Percentiles rank a stretch among this genome's conserved stretches.
These are phyloP conservation scores for Aix galericulata DNA, from an alignment of 2,113 vertebrate species.

Conservation along the genomic window DNA sequence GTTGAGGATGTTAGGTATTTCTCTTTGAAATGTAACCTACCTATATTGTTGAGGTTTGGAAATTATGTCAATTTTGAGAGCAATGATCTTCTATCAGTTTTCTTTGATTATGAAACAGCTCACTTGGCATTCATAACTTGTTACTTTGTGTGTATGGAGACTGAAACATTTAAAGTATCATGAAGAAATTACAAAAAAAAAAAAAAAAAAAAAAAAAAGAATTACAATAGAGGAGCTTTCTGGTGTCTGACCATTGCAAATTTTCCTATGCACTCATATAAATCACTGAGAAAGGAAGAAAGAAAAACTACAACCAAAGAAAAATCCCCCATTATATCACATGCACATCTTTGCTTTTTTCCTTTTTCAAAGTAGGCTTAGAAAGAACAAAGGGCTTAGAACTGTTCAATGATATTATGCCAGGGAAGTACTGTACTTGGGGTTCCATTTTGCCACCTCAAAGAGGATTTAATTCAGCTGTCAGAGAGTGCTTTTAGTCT, in stretches of 20 bases:
- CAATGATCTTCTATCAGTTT: neutral
- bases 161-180: slow-evolving; percentile 4
- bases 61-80: neutral
- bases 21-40: neutral
- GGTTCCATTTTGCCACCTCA: slow-evolving; percentile 79
- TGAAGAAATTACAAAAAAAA: neutral
- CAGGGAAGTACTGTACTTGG: slow-evolving; percentile 70
- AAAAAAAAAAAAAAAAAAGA: neutral
- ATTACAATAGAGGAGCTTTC: slow-evolving; percentile 30
- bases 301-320: slow-evolving; percentile 41
- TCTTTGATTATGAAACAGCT: neutral
- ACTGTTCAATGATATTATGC: slow-evolving; percentile 72
- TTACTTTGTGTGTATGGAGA: neutral
- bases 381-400: slow-evolving; percentile 76
- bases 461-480: slow-evolving; percentile 76
- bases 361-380: slow-evolving; percentile 73
- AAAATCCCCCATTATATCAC: slow-evolving; percentile 70
- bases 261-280: slow-evolving; percentile 62
- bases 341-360: slow-evolving; percentile 73
- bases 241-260: slow-evolving; percentile 52
- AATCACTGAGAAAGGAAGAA: slow-evolving; percentile 23
- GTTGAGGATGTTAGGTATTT: neutral
- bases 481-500: slow-evolving; percentile 73
- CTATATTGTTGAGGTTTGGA: neutral
- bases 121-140: slow-evolving; percentile 36